Base-by-base conservation (phyloP, 2,888 invertebrate species). In the Trachelus iudaicus region DNA sequence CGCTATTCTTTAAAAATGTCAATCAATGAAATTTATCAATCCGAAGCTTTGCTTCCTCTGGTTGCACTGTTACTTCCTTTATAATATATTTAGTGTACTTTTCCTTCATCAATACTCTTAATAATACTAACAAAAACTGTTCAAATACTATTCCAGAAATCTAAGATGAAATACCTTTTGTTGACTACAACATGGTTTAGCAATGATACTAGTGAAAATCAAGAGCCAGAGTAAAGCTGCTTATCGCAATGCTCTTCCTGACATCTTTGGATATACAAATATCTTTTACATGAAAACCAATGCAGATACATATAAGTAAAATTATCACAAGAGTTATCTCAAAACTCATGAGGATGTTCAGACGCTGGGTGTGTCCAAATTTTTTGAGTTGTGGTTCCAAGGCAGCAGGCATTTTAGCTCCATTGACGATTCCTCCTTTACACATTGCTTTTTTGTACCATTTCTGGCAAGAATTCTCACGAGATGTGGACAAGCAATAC, bases 391-490 rank as follows among this genome's bases (percentile, higher is more conserved):
- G 87, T 79, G 89, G 90, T 34, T 90, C 90, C 3, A 91, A 88
- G 81, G 81, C 89, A 35, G 84, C 89, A 56, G 91, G 91, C 13
- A 83, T 91, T 77, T 80, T 91, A 74, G 91, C 90, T 80, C 91
- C 91, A 13, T 79, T 91, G 68, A 85, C 87, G 13, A 92, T 95
- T 84, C 95, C 94, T 73, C 94, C 94, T 31, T 89, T 94, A 30
- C 95, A 95, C 85, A 94, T 95, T 79, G 92, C 92, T 75, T 92
- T 94, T 77, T 91, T 95, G 69, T 94, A 93, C 90, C 93, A 94
- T 87, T 94, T 95, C 86, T 96, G 95, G 95, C 93, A 94, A 86
- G 94, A 94, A 85, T 95, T 94, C 90, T 93, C 95, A 69, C 93
- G 94, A 34, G 93, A 93, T 81, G 94, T 96, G 74, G 95, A 95